A percentile compares a stretch with the other conserved stretches of the same genome.
Conservation (phyloP, 2,797 vertebrate genomes). For the Ambastaia sidthimunki region DNA sequence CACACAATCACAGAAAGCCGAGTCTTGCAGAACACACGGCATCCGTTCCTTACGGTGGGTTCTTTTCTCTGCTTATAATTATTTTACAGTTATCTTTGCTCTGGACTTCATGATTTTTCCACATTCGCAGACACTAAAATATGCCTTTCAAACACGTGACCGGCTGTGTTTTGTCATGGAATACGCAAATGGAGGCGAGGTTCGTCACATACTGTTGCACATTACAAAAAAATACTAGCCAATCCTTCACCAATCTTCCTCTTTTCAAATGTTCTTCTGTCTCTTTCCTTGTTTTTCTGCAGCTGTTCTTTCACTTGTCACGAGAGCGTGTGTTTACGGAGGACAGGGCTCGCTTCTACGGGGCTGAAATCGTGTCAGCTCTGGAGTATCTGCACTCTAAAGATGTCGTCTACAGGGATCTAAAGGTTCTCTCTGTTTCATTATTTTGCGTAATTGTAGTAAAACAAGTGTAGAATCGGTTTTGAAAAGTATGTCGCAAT, state of each 20-base stretch:
- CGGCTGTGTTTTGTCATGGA: conserved; percentile 98
- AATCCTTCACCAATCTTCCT: background rate
- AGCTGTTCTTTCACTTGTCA: conserved; percentile 94
- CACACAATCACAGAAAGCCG: conserved; percentile 96
- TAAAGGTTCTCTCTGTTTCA: conserved; percentile 80
- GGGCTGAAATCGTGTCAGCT: conserved; percentile 94
- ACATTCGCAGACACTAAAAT: conserved; percentile 88
- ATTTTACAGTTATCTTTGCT: background rate
- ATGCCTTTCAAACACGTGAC: conserved; percentile 95
- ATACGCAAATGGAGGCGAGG: conserved; percentile 96
- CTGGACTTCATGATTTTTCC: background rate
- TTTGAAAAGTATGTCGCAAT: conserved; percentile 23
- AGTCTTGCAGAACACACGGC: conserved; percentile 92
- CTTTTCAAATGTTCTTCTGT: conserved; percentile 6
- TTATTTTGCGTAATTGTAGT: background rate
- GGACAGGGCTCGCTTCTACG: conserved; percentile 92
- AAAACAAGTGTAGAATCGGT: background rate
- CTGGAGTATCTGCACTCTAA: conserved; percentile 93
- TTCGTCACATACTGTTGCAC: conserved; percentile 55
- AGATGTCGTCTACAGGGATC: conserved; percentile 94
- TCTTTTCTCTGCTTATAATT: background rate
- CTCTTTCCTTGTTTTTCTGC: conserved; percentile 27
- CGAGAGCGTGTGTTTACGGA: conserved; percentile 92
- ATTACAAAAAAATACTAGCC: background rate
- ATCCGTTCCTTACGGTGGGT: conserved; percentile 92